These are phyloP conservation scores for Astur gentilis DNA, from an alignment of 2,113 vertebrate genomes.

Conservation along the genomic window DNA sequence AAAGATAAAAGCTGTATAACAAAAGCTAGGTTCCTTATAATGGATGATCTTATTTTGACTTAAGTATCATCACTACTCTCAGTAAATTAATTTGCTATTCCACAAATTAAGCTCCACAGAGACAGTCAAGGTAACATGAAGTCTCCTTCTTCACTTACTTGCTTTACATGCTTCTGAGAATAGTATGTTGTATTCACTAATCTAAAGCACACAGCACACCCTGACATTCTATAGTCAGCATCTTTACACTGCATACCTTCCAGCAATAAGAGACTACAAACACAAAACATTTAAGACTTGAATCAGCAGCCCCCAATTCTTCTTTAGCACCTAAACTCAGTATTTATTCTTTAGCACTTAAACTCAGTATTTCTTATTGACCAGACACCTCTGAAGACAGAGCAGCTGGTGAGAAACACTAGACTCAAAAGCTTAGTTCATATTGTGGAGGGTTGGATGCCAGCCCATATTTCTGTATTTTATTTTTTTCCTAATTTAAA, in stretches of 20 bases:
- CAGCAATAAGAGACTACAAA: neutral
- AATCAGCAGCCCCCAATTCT: neutral
- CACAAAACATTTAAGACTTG: neutral
- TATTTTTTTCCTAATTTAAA: neutral
- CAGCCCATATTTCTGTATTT: neutral
- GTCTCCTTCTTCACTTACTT: neutral
- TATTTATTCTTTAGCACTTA: neutral
- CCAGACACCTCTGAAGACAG: neutral
- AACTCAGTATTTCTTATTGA: neutral
- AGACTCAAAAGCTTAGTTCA: neutral
- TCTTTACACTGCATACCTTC: neutral
- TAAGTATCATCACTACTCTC: neutral
- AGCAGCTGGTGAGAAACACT: neutral
- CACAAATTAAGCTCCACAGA: conserved; percentile 21
- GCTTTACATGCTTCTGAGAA: neutral
- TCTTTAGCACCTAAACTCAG: neutral
- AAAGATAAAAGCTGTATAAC: conserved; percentile 32
- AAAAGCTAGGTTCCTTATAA: conserved; percentile 25
- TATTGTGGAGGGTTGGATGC: neutral
- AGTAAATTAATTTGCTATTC: conserved; percentile 27
- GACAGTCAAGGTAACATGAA: neutral
- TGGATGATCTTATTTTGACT: neutral
- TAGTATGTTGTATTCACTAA: neutral
- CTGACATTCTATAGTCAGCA: neutral
- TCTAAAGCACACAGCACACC: neutral